Evolutionary conservation across 2,797 vertebrate species (phyloP).

Genomic region (Meriones psammophilus): DNA sequence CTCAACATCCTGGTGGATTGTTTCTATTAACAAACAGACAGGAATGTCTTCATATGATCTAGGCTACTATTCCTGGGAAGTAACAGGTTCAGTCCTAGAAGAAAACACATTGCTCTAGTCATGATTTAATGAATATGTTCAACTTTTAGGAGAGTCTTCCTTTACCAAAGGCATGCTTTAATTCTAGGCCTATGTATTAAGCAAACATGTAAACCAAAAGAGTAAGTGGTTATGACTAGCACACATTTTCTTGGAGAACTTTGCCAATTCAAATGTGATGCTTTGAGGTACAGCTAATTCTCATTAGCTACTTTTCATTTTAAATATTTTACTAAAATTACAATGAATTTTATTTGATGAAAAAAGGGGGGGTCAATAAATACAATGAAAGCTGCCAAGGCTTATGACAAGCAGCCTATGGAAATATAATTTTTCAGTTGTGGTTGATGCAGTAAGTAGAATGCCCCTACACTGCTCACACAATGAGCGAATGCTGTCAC

Average conservation of each 20-base stretch:
- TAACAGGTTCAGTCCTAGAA: conserved; percentile 83
- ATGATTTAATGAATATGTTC: conserved; percentile 51
- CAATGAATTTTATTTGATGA: conserved; percentile 60
- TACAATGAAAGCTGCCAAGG: not conserved
- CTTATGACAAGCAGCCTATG: not conserved
- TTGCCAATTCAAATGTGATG: conserved; percentile 48
- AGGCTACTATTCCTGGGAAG: conserved; percentile 80
- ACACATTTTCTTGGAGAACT: conserved; percentile 44
- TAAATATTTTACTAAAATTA: conserved; percentile 64
- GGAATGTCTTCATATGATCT: conserved; percentile 66
- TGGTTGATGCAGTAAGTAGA: not conserved
- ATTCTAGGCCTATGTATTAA: conserved; percentile 48
- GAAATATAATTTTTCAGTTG: conserved; percentile 43
- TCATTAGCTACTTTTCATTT: conserved; percentile 33
- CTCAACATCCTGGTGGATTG: conserved; percentile 85
- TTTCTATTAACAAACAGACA: conserved; percentile 84
- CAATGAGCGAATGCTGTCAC: not conserved
- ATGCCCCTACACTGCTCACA: not conserved
- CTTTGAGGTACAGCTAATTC: conserved; percentile 35
- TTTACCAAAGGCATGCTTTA: conserved; percentile 36
- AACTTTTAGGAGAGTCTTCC: conserved; percentile 36
- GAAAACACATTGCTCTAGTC: conserved; percentile 77
- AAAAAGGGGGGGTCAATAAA: conserved; percentile 35
- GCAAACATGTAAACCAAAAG: conserved; percentile 57
- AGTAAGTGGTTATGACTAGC: conserved; percentile 66